Conservation (phyloP, 2,113 vertebrate genomes). For the Calypte anna region DNA sequence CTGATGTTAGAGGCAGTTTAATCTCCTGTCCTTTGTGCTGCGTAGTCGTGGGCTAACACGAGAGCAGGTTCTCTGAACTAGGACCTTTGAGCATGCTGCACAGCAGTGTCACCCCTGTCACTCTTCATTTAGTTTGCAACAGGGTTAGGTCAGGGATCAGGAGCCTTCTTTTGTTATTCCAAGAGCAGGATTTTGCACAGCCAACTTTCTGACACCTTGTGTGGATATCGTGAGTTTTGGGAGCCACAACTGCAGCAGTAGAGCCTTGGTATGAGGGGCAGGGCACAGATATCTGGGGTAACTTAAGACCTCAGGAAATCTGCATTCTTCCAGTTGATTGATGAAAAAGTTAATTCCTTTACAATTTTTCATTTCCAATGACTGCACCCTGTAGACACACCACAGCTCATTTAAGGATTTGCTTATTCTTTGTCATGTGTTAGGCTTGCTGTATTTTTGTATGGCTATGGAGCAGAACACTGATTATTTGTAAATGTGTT, state of each 20-base stretch:
- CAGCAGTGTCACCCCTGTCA: not conserved
- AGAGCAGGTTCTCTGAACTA: not conserved
- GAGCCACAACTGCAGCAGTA: not conserved
- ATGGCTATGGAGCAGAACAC: not conserved
- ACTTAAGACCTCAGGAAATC: not conserved
- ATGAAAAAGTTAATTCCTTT: not conserved
- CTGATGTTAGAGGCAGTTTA: accelerated
- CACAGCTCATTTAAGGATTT: not conserved
- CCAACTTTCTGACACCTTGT: not conserved
- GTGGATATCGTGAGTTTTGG: not conserved
- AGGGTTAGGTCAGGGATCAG: not conserved
- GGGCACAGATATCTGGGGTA: not conserved
- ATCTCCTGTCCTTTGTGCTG: accelerated
- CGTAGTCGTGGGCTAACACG: accelerated
- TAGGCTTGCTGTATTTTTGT: not conserved
- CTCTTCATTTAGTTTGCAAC: not conserved
- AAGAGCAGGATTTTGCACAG: not conserved
- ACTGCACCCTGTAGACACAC: not conserved
- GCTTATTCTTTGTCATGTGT: not conserved
- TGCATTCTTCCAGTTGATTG: not conserved
- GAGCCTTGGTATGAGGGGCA: not conserved
- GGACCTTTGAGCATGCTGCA: not conserved
- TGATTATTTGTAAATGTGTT: not conserved
- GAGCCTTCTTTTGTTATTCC: not conserved
- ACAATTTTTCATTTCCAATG: not conserved